Conservation (phyloP, 2,888 invertebrate genomes). For the Ernsta delagoae region DNA sequence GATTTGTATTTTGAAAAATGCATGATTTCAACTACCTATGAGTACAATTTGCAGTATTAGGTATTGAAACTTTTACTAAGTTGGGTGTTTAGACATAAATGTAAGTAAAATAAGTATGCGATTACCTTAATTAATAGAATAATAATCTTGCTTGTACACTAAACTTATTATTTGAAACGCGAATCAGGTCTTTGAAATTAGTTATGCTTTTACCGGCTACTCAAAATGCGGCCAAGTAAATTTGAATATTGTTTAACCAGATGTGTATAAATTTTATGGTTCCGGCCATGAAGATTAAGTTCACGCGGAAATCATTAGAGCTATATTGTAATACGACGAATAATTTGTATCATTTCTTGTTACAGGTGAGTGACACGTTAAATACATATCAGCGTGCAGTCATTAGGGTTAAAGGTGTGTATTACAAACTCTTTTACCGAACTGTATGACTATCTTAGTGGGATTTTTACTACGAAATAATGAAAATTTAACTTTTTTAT, state of each 20-base stretch:
- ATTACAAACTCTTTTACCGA: background rate
- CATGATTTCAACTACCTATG: too few species aligned
- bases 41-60: too few species aligned
- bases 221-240: conserved; percentile 39
- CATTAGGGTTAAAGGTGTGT: conserved; percentile 18
- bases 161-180: background rate
- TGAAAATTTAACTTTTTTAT: too few species aligned
- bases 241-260: conserved; percentile 58
- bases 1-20: background rate
- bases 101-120: too few species aligned
- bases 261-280: conserved; percentile 54
- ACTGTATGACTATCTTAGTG: background rate
- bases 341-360: conserved; percentile 53
- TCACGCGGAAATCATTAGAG: conserved; percentile 39
- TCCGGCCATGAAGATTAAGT: conserved; percentile 27
- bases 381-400: conserved; percentile 4
- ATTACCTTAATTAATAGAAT: too few species aligned
- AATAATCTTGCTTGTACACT: too few species aligned
- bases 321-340: conserved; percentile 45
- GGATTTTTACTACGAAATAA: too few species aligned
- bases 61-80: too few species aligned
- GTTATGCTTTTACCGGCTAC: conserved; percentile 9
- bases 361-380: conserved; percentile 71
- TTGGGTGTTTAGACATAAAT: too few species aligned
- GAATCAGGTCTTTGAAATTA: conserved; percentile 11